Evolutionary conservation across 2,797 vertebrate genomes (phyloP).

Genomic region (Mycteria americana): DNA sequence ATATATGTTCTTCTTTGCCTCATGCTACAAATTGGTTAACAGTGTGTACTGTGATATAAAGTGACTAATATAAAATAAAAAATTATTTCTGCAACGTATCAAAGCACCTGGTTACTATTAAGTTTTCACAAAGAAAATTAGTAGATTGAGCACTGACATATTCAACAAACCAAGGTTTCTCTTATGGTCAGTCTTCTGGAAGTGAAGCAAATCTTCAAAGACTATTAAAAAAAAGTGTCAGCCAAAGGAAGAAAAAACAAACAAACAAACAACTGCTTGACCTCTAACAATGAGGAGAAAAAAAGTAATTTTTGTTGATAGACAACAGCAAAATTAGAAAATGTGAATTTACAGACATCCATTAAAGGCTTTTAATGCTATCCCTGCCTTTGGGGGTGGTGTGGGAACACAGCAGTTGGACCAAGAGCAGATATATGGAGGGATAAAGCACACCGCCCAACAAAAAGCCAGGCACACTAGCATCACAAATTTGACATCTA

Average conservation of each 20-base stretch:
- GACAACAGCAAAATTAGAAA: not conserved
- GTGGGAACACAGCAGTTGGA: not conserved
- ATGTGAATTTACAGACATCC: not conserved
- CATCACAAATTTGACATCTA: not conserved
- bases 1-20: slow-evolving; percentile 25
- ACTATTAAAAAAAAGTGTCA: not conserved
- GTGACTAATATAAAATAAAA: slow-evolving; percentile 17
- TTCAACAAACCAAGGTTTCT: slow-evolving; percentile 5
- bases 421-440: not conserved
- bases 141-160: slow-evolving; percentile 49
- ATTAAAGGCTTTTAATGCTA: not conserved
- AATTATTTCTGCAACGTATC: slow-evolving; percentile 33
- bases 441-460: not conserved
- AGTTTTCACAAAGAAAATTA: slow-evolving; percentile 56
- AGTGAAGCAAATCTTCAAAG: slow-evolving; percentile 5
- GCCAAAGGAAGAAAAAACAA: not conserved
- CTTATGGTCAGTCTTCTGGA: not conserved
- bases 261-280: not conserved
- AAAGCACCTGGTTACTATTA: slow-evolving; percentile 71
- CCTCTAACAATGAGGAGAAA: not conserved
- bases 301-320: not conserved
- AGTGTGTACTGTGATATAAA: slow-evolving; percentile 7
- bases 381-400: not conserved
- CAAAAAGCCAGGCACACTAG: not conserved
- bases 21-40: slow-evolving; percentile 10